Evolutionary conservation across 1,140 invertebrate species (phyloP).

Genomic region (Diorhabda carinulata): DNA sequence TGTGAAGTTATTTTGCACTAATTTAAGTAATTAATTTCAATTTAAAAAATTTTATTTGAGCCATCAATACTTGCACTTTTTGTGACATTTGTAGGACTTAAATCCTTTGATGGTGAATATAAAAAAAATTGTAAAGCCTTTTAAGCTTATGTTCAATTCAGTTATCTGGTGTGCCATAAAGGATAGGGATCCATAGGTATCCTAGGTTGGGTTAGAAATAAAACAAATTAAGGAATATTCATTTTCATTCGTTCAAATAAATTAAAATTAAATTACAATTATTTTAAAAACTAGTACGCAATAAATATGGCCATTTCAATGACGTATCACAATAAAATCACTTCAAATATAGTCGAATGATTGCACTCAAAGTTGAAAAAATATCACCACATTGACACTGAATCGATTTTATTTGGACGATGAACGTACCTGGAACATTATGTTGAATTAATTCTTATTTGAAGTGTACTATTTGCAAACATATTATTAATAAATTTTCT

Average conservation of each 20-base stretch:
- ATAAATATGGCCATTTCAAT: constrained; percentile 31
- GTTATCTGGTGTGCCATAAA: no score
- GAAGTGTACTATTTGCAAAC: not conserved
- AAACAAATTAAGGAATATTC: not conserved
- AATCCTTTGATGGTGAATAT: no score
- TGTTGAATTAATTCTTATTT: not conserved
- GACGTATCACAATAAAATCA: constrained; percentile 32
- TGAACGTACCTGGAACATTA: constrained; percentile 26
- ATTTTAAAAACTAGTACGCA: constrained; percentile 6
- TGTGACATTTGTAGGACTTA: no score
- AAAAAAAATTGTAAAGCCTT: no score
- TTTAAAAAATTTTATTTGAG: no score
- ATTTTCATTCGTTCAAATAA: constrained; percentile 1
- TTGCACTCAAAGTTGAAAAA: not conserved
- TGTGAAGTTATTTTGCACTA: no score
- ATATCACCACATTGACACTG: constrained; percentile 40
- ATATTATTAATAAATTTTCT: not conserved
- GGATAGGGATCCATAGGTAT: no score
- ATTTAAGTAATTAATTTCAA: no score
- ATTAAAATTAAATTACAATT: constrained; percentile 7
- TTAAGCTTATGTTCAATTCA: no score
- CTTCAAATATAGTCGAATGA: constrained; percentile 9
- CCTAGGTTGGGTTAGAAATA: not conserved
- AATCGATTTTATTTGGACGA: constrained; percentile 30
- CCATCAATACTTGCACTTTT: no score